Conservation (phyloP, 2,888 invertebrate species). For the Eupithecia subumbrata region DNA sequence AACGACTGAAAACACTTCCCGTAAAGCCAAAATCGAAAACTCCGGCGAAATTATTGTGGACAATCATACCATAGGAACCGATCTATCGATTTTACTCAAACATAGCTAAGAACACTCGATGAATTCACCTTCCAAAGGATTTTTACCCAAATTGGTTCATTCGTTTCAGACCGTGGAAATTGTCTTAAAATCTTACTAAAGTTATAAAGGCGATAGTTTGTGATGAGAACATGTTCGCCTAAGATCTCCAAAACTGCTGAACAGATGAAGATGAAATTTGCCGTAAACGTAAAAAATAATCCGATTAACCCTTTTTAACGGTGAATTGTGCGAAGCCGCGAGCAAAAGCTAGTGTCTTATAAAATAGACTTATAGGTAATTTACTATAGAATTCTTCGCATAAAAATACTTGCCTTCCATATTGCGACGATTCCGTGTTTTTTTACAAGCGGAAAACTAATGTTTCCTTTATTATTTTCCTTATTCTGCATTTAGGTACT, state of each 20-base stretch:
- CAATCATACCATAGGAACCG: neutral
- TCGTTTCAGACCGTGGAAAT: neutral
- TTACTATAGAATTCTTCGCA: neutral
- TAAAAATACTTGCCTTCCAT: neutral
- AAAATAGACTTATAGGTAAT: no score
- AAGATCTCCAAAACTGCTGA: neutral
- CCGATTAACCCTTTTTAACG: neutral
- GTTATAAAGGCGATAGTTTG: neutral
- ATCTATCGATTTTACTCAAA: neutral
- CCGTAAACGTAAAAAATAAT: no score
- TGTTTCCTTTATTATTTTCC: no score
- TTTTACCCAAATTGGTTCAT: neutral
- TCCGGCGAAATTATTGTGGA: neutral
- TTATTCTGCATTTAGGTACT: neutral
- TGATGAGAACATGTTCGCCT: neutral
- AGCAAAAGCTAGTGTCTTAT: neutral
- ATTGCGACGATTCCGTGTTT: neutral
- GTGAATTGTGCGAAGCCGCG: neutral
- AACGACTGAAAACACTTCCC: neutral
- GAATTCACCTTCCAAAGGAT: neutral
- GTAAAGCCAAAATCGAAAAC: neutral
- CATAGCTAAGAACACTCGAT: neutral
- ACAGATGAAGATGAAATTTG: neutral
- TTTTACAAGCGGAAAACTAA: no score
- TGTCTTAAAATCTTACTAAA: neutral